A percentile compares a stretch with the other conserved stretches of the same genome.
Evolutionary conservation across 1,140 invertebrate genomes (phyloP).

Genomic region (Drosophila bocqueti): DNA sequence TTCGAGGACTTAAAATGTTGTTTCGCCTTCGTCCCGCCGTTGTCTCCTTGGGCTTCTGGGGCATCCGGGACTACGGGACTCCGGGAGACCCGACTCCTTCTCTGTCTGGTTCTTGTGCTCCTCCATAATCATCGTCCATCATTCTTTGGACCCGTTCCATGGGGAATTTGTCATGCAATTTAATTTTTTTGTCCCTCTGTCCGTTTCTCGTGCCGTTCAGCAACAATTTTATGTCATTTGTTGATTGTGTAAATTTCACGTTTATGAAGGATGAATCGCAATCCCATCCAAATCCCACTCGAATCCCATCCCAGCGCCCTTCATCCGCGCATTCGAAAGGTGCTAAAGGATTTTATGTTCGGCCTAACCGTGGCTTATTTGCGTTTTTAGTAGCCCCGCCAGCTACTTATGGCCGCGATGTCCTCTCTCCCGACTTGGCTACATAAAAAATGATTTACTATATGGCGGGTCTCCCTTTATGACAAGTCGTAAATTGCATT

Average conservation of each 20-base stretch:
- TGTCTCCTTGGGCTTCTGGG: not conserved
- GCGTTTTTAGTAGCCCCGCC: conserved; percentile 68
- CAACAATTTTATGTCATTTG: conserved; percentile 80
- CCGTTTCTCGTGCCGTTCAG: conserved; percentile 47
- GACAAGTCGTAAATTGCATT: conserved; percentile 83
- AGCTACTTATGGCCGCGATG: conserved; percentile 56
- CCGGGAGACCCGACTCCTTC: conserved; percentile 6
- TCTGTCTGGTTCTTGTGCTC: conserved; percentile 39
- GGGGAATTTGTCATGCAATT: conserved; percentile 79
- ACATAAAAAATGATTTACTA: conserved; percentile 84
- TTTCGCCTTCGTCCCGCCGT: conserved; percentile 22
- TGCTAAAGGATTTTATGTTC: conserved; percentile 82
- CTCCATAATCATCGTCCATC: conserved; percentile 77
- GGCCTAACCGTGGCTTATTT: conserved; percentile 78
- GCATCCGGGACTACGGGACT: not conserved
- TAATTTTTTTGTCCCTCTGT: conserved; percentile 46
- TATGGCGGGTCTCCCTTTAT: conserved; percentile 80
- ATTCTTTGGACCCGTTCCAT: conserved; percentile 58
- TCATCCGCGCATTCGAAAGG: conserved; percentile 66
- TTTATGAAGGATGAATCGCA: conserved; percentile 52
- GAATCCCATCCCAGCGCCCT: conserved; percentile 3
- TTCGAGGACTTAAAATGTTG: conserved; percentile 82
- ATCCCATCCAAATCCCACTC: conserved; percentile 4
- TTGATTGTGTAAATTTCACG: conserved; percentile 80
- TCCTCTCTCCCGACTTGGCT: conserved; percentile 43